Percentiles rank a stretch among this genome's conserved stretches.
Conservation (phyloP, 1,140 invertebrate species). For the Linepithema humile region DNA sequence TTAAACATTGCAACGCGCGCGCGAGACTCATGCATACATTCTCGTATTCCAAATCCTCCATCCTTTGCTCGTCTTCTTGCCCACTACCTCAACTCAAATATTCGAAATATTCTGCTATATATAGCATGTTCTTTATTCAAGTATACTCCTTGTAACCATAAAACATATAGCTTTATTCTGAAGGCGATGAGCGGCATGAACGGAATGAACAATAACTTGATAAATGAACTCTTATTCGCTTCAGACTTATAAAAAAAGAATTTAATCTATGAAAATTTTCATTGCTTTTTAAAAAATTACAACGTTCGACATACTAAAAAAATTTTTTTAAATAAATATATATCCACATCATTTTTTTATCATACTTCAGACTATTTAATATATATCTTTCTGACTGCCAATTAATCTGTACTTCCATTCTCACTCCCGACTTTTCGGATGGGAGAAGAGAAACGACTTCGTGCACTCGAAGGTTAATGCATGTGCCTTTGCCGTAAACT, state of each 20-base stretch:
- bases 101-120: constrained; percentile 62
- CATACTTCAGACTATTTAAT: background rate
- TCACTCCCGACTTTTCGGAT: background rate
- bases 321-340: no score
- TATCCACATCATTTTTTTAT: background rate
- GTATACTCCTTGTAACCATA: constrained; percentile 3
- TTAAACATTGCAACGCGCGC: constrained; percentile 79
- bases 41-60: constrained; percentile 71
- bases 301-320: background rate
- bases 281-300: background rate
- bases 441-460: background rate
- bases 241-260: background rate
- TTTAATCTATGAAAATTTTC: background rate
- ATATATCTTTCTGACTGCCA: background rate
- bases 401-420: background rate
- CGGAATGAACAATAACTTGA: constrained; percentile 1
- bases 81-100: constrained; percentile 1
- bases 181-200: background rate
- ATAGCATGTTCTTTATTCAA: constrained; percentile 28
- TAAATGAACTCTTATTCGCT: constrained; percentile 25
- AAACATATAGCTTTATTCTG: constrained; percentile 39
- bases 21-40: constrained; percentile 79
- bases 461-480: background rate
- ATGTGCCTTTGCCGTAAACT: constrained; percentile 3
- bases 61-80: constrained; percentile 10